Evolutionary conservation across 2,113 vertebrate genomes (phyloP).

Genomic region (Ameiurus melas): DNA sequence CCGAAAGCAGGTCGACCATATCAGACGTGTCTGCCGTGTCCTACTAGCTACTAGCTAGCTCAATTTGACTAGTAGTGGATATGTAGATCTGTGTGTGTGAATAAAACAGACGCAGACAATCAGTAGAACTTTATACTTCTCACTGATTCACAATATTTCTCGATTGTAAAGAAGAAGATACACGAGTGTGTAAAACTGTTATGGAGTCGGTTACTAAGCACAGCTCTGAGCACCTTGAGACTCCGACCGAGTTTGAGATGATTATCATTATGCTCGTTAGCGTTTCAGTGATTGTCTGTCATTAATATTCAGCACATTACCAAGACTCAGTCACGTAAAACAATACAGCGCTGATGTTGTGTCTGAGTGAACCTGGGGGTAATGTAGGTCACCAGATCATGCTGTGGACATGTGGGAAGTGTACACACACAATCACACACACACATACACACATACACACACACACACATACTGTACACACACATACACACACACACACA

Average conservation of each 20-base stretch:
- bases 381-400: slow-evolving; percentile 31
- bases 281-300: too few relatives aligned
- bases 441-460: too few relatives aligned
- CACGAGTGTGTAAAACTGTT: too few relatives aligned
- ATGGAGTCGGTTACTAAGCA: neutral
- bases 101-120: too few relatives aligned
- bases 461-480: too few relatives aligned
- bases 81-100: neutral
- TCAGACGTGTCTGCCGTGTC: neutral
- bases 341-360: neutral
- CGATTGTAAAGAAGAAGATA: too few relatives aligned
- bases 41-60: neutral
- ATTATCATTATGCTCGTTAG: too few relatives aligned
- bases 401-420: slow-evolving; percentile 4
- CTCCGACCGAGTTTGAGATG: too few relatives aligned
- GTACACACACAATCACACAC: neutral
- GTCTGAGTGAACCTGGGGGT: neutral
- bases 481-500: too few relatives aligned
- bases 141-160: too few relatives aligned
- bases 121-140: too few relatives aligned
- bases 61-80: neutral
- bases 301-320: neutral
- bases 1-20: neutral
- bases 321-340: neutral
- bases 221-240: too few relatives aligned